Conservation (phyloP, 2,113 vertebrate species). For the Rallus limicola region DNA sequence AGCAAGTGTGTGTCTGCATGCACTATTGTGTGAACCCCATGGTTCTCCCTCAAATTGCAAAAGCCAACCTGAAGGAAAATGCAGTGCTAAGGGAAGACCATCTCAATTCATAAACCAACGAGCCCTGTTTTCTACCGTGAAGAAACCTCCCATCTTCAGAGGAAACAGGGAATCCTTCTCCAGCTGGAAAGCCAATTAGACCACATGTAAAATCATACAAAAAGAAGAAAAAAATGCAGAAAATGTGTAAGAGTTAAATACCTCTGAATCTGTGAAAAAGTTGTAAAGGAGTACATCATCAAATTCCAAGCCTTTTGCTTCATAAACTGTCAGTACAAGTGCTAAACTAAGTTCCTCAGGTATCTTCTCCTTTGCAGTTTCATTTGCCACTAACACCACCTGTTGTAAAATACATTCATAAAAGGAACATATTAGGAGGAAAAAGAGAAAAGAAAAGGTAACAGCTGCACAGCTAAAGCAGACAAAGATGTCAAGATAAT, state of each 20-base stretch:
- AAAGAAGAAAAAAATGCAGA: background rate
- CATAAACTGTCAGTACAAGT: slow-evolving; percentile 83
- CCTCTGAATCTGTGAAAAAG: slow-evolving; percentile 86
- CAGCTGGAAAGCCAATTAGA: background rate
- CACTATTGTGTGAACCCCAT: background rate
- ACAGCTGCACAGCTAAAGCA: background rate
- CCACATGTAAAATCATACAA: background rate
- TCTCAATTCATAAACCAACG: background rate
- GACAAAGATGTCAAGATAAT: background rate
- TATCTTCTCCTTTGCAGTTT: slow-evolving; percentile 82
- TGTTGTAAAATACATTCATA: background rate
- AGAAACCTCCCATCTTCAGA: background rate
- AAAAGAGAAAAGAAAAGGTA: background rate
- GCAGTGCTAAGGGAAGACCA: background rate
- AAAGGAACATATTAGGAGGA: background rate
- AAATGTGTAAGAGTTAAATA: background rate
- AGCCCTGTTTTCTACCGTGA: background rate
- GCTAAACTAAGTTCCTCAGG: slow-evolving; percentile 82
- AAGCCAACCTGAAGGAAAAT: background rate
- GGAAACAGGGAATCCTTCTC: background rate
- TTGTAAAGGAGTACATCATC: slow-evolving; percentile 87
- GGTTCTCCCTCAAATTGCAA: background rate
- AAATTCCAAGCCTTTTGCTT: slow-evolving; percentile 86
- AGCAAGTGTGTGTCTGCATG: fast-evolving
- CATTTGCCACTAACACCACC: slow-evolving; percentile 83